phyloP scores from a whole-genome alignment of 2,113 vertebrate genomes.

The Axis porcinus region DNA sequence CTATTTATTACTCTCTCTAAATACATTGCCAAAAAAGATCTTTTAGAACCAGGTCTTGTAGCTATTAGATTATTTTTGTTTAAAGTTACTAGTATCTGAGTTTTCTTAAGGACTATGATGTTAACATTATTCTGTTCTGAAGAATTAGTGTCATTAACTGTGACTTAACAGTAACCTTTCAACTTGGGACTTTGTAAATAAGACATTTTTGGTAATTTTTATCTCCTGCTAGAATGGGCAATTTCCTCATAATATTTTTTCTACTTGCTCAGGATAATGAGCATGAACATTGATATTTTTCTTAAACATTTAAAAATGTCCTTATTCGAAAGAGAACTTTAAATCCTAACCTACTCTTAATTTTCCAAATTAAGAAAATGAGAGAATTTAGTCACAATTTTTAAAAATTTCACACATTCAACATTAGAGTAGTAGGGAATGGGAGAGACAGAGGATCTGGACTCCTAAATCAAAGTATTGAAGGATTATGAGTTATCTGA shows the following conservation, averaged over 20 bases:
- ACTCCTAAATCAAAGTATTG: neutral
- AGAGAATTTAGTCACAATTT: neutral
- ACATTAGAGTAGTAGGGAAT: neutral
- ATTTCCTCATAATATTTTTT: neutral
- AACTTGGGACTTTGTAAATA: neutral
- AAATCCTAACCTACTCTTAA: neutral
- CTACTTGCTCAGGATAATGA: neutral
- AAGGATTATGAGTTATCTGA: neutral
- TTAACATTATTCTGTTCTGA: constrained; percentile 43
- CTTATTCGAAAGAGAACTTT: neutral
- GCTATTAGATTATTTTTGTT: constrained; percentile 18
- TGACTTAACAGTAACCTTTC: constrained; percentile 26
- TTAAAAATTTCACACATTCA: neutral
- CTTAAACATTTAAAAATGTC: neutral
- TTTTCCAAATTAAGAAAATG: neutral
- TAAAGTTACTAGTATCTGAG: constrained; percentile 7
- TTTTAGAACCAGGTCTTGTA: neutral
- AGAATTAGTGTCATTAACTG: neutral
- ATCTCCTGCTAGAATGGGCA: neutral
- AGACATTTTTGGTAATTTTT: neutral
- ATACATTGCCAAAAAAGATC: neutral
- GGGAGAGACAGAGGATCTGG: neutral
- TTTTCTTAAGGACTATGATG: neutral
- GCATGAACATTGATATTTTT: neutral
- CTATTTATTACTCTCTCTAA: constrained; percentile 10